A percentile compares a stretch with the other conserved stretches of the same genome.
Evolutionary conservation across 2,797 vertebrate species (phyloP).

Genomic region (Syngnathus acus): DNA sequence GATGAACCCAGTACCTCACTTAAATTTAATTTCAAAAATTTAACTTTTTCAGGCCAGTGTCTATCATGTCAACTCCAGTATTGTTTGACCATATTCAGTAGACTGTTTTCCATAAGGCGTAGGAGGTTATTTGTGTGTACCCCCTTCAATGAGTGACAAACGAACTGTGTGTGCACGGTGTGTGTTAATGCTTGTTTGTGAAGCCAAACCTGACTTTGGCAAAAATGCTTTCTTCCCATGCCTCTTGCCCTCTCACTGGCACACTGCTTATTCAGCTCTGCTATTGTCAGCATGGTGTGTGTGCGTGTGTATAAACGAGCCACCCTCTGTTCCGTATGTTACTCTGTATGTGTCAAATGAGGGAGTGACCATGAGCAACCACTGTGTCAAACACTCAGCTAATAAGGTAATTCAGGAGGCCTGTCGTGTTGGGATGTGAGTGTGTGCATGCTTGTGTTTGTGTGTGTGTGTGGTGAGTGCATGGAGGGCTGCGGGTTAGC

Average conservation of each 20-base stretch:
- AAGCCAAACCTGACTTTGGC: conserved; percentile 5
- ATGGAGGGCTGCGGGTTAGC: conserved; percentile 14
- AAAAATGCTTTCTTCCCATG: conserved; percentile 26
- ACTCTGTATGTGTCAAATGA: conserved; percentile 26
- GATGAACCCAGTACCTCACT: background rate
- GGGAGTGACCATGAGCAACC: conserved; percentile 40
- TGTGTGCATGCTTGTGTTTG: background rate
- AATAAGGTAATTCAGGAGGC: conserved; percentile 62
- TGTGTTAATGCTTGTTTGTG: conserved; percentile 22
- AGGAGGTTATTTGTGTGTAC: too few species aligned
- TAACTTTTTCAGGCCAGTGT: background rate
- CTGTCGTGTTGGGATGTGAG: conserved; percentile 15
- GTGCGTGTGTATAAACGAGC: conserved; percentile 13
- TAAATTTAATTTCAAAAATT: too few species aligned
- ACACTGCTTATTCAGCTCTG: conserved; percentile 5
- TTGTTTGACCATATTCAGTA: too few species aligned
- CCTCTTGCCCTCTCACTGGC: conserved; percentile 9
- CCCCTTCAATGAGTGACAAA: background rate
- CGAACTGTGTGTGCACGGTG: conserved; percentile 7
- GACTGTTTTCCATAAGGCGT: too few species aligned
- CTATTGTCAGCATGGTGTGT: background rate
- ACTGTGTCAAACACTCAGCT: conserved; percentile 52
- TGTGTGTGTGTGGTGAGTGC: conserved; percentile 1
- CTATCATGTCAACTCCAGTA: background rate
- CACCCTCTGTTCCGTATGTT: conserved; percentile 22